These are phyloP conservation scores for Whitmania pigra DNA, from an alignment of 1,140 invertebrate species.

Conservation along the genomic window DNA sequence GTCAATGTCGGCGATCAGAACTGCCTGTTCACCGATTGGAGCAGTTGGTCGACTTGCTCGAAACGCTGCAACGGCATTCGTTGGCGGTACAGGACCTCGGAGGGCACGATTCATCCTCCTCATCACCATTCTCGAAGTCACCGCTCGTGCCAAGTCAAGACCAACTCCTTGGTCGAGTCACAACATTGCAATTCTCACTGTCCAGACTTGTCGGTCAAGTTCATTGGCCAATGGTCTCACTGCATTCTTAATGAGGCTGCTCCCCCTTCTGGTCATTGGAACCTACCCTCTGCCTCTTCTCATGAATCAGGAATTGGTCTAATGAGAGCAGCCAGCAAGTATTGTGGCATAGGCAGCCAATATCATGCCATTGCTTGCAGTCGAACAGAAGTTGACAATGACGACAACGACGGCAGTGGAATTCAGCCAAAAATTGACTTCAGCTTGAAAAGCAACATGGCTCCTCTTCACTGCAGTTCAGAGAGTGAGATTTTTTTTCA, in stretches of 20 bases:
- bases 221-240: constrained; percentile 18
- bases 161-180: not conserved
- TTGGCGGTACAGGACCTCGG: constrained; percentile 13
- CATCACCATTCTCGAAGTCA: not conserved
- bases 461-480: not conserved
- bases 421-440: not conserved
- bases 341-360: constrained; percentile 21
- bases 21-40: constrained; percentile 21
- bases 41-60: constrained; percentile 16
- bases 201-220: not conserved
- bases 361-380: constrained; percentile 16
- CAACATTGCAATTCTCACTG: constrained; percentile 6
- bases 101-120: constrained; percentile 15
- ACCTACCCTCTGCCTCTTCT: not conserved
- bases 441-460: not conserved
- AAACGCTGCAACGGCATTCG: constrained; percentile 17
- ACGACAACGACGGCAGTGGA: not conserved
- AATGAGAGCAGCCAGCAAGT: not conserved
- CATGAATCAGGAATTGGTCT: constrained; percentile 1
- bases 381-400: not conserved
- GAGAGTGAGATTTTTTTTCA: too few relatives aligned
- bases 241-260: not conserved
- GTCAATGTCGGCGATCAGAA: not conserved
- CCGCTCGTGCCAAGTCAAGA: not conserved
- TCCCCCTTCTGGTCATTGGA: not conserved